These are phyloP conservation scores for Typhlichthys subterraneus DNA, from an alignment of 2,797 vertebrate genomes.

Conservation along the genomic window DNA sequence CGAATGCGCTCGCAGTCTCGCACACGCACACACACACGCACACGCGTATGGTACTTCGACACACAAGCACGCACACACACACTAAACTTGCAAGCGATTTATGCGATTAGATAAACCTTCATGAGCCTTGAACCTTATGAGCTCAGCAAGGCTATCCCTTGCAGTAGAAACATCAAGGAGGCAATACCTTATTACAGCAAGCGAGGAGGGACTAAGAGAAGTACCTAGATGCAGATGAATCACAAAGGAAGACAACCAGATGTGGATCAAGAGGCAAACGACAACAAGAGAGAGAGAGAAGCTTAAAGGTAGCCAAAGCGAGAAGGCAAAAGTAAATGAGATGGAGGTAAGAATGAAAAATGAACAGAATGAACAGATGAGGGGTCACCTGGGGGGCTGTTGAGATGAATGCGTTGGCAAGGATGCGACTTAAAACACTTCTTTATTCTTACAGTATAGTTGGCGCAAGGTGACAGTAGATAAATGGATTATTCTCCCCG, in stretches of 20 bases:
- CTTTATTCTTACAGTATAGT: constrained; percentile 11
- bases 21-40: constrained; percentile 10
- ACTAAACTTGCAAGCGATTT: constrained; percentile 20
- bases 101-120: constrained; percentile 37
- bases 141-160: constrained; percentile 28
- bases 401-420: constrained; percentile 48
- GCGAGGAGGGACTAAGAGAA: constrained; percentile 5
- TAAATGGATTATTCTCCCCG: constrained; percentile 29
- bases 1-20: neutral
- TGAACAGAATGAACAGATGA: constrained; percentile 42
- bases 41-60: neutral
- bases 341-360: neutral
- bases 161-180: constrained; percentile 29
- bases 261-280: constrained; percentile 37
- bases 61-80: constrained; percentile 29
- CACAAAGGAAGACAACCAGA: constrained; percentile 21
- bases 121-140: constrained; percentile 24
- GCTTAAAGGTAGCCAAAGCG: constrained; percentile 41
- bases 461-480: constrained; percentile 50
- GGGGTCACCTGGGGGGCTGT: constrained; percentile 11
- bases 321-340: neutral
- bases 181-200: constrained; percentile 29
- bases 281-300: constrained; percentile 16
- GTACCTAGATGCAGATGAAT: constrained; percentile 29
- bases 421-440: no score